These are phyloP conservation scores for Steatocranus sp. DNA, from an alignment of 2,797 vertebrate species.

Conservation along the genomic window DNA sequence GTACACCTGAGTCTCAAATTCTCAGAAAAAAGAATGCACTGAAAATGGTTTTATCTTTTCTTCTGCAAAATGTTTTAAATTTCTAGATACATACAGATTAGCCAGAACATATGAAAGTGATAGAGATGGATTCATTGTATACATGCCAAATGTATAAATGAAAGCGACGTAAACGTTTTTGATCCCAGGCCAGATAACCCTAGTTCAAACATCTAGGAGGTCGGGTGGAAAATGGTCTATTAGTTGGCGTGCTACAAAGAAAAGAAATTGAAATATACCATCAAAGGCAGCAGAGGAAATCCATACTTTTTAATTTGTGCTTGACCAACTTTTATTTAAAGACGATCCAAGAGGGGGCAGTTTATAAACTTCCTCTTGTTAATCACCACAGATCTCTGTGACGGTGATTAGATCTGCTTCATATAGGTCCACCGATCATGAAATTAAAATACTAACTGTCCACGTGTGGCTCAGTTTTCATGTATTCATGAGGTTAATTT, in stretches of 20 bases:
- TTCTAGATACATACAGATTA: not conserved
- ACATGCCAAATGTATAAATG: not conserved
- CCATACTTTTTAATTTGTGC: not conserved
- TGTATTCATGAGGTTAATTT: slow-evolving; percentile 62
- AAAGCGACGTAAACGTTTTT: not conserved
- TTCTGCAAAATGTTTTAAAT: not conserved
- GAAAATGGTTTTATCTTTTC: not conserved
- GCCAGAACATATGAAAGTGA: not conserved
- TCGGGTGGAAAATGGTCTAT: not conserved
- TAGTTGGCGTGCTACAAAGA: not conserved
- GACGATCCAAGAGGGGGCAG: not conserved
- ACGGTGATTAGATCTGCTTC: not conserved
- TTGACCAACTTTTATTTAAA: not conserved
- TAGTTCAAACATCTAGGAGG: not conserved
- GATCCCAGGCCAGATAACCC: not conserved
- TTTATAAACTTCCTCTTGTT: not conserved
- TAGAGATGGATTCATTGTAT: not conserved
- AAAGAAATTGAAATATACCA: not conserved
- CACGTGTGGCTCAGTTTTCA: slow-evolving; percentile 29
- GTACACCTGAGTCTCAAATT: not conserved
- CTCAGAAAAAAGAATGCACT: not conserved
- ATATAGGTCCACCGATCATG: not conserved
- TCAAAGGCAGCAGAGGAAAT: not conserved
- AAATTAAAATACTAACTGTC: not conserved
- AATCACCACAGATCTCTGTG: not conserved